Evolutionary conservation across 2,888 invertebrate species (phyloP), one percentile per base, ranked within the genome.

Genomic region (Cordilura impudica): DNA sequence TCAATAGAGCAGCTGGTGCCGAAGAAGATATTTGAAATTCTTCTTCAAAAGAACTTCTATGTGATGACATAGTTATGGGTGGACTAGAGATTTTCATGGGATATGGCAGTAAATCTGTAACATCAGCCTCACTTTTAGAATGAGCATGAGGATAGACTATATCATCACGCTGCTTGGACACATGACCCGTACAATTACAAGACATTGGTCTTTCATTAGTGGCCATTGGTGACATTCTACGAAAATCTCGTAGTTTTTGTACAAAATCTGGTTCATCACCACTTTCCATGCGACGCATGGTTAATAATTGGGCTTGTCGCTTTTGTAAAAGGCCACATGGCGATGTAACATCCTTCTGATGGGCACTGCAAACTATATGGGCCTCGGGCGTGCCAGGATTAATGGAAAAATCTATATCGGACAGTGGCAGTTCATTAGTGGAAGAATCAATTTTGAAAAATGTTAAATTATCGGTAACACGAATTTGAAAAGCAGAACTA

Each of bases 361-460:
- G 67, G 39, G 67, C 67, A 7, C 29, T 43, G 12, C 70, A 76
- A 10, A 21, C 39, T 5, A 18, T 74, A n/a, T 81, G 54, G 31
- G 72, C 71, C 81, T 88, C 88, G 19, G 89, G 89, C 69, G 88
- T 88, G 74, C 88, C 85, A 31, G 87, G 89, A 78, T 86, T 88
- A 78, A 84, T 77, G 18, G 87, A 88, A 81, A 92, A 92, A 86
- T 91, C 91, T 86, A 92, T 91, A 82, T 92, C 92, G 75, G 93
- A 93, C 84, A 93, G 88, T 72, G 93, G 93, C 84, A 94, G 89
- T 89, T 94, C 93, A 90, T 93, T 94, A 81, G 93, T 93, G n/a
- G 93, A 92, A 65, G 93, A 93, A 87, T 92, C 92, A 31, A 88
- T 88, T 83, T 89, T 88, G 71, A 85, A 88, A 51, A 89, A 85